These are phyloP conservation scores for Telenomus remus DNA, from an alignment of 1,140 invertebrate species.

Conservation along the genomic window DNA sequence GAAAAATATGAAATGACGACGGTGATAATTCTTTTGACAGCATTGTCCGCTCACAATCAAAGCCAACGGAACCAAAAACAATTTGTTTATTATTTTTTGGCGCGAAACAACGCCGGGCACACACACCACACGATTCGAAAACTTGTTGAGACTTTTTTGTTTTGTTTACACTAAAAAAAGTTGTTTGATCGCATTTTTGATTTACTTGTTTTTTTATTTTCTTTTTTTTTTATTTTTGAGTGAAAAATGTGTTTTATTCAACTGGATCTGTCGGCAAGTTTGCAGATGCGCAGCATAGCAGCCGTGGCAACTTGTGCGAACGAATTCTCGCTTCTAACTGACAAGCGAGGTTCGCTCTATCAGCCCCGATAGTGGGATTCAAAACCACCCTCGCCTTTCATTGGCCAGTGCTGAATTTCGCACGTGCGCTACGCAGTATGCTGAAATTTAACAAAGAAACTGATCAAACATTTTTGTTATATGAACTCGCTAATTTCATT, in stretches of 20 bases:
- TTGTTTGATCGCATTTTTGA: too few relatives aligned
- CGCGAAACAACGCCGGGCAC: conserved; percentile 19
- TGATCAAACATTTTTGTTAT: too few relatives aligned
- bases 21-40: conserved; percentile 18
- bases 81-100: conserved; percentile 11
- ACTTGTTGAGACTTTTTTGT: too few relatives aligned
- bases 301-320: conserved; percentile 10
- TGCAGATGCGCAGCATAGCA: not conserved
- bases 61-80: conserved; percentile 3
- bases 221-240: too few relatives aligned
- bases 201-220: too few relatives aligned
- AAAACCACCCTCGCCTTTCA: conserved; percentile 42
- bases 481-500: too few relatives aligned
- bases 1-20: conserved; percentile 25
- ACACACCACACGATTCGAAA: not conserved
- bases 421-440: conserved; percentile 25
- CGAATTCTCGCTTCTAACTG: conserved; percentile 47
- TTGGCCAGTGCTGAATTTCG: conserved; percentile 25
- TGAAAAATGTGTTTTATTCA: not conserved
- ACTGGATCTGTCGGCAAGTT: not conserved
- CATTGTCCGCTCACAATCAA: conserved; percentile 30
- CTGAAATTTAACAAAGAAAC: too few relatives aligned
- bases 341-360: conserved; percentile 38
- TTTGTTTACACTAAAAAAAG: too few relatives aligned
- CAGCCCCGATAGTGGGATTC: conserved; percentile 37